Base-by-base conservation (phyloP, 2,888 invertebrate species). In the Serrognathus titanus region DNA sequence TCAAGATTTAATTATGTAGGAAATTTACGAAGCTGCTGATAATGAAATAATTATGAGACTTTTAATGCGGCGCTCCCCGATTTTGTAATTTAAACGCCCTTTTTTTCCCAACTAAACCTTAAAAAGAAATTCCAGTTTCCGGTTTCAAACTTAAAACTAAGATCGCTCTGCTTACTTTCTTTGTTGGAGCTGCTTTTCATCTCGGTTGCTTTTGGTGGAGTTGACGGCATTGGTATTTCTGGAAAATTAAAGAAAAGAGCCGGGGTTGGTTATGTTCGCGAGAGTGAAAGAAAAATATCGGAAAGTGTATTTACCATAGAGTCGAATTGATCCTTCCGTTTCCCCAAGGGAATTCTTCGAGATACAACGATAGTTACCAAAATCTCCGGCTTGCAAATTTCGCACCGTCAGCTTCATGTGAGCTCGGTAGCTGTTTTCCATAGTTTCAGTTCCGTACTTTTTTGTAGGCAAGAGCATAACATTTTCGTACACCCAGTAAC, bases 301-400 rank as follows among this genome's bases (percentile, higher is more conserved):
- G 24, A 31, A 31, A 7, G 24, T 31, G 6, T 67, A 77, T 84
- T 83, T 82, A 93, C 94, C 94, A 79, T 94, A 94, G 66, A 94
- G 84, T 75, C 93, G 83, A 76, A 95, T 94, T 67, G 93, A 92
- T 68, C 94, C 94, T 79, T 94, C 94, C 8, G 94, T 94, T 81
- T 94, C 94, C 60, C 94, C 94, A 47, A 94, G 85, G 52, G 93
- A 93, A 80, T 94, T 94, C 80, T 94, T 95, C 68, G 93, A 93
- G 78, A 94, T 91, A 82, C 94, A 95, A 70, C 91, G 83, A 79
- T 94, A 95, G 81, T 89, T 92, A 62, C 94, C 94, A 74, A 93
- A 94, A 81, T 95, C 94, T 53, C 86, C 88, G 55, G 84, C 81
- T 76, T 90, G 88, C 60, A 94, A 83, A 80, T 90, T 90, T 71